Evolutionary conservation across 2,888 invertebrate species (phyloP), one percentile per base, ranked within the genome.

Genomic region (Drosophila picticornis): DNA sequence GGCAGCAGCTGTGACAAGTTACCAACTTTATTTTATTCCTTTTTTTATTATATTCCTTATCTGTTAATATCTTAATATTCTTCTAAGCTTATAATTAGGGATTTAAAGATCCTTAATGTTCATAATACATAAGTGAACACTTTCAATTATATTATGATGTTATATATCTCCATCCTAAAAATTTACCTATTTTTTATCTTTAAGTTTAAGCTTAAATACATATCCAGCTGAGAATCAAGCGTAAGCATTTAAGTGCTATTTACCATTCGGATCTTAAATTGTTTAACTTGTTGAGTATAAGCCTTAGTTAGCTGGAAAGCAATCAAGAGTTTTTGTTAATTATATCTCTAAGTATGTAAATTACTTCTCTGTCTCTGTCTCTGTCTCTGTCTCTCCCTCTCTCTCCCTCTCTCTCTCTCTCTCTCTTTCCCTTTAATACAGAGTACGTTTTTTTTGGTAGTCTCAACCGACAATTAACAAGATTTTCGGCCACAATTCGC

Each of bases 381-480:
- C 2, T 43, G 9, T 4, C n/a, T 22, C 22, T 22, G n/a, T n/a
- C 0, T 4, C 10, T 40, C 9, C 4, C 10, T 10, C 0, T 40
- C 19, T 4, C n/a, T 38, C 19, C 7, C 19, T 7, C 2, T 2
- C 19, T 19, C 34, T 34, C 13, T 40, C n/a, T 1, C 5, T 0
- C 11, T 40, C 43, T 6, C 0, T 43, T 0, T 46, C 25, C 25
- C 22, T 25, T 4, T 25, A 16, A 16, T 25, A 1, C 4, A 9
- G 9, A 25, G 22, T 11, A 43, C 22, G 5, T 43, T 22, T 78
- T 66, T 51, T 34, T 56, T 53, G 1, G 31, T 29, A 27, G 11
- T 31, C 76, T 38, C 38, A 57, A 52, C 52, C 61, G 70, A 64
- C 70, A 83, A 83, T 81, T 83, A 81, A 72, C 73, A 80, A 80